Evolutionary conservation across 2,797 vertebrate genomes (phyloP).

Genomic region (Taenioides sp.): DNA sequence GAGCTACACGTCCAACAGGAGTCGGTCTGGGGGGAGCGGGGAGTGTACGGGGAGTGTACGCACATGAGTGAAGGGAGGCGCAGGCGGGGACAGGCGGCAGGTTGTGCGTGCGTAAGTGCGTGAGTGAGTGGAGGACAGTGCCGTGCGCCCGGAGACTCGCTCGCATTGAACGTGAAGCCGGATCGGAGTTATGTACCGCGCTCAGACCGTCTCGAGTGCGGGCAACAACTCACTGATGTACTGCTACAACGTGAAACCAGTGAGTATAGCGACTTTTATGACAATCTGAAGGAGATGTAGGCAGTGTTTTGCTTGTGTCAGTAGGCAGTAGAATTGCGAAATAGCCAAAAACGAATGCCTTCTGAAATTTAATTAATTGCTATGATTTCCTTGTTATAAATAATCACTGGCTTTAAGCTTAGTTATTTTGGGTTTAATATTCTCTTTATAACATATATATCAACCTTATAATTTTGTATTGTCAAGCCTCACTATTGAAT

Average conservation of each 20-base stretch:
- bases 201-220: slow-evolving; percentile 88
- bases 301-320: slow-evolving; percentile 5
- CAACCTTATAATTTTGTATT: neutral
- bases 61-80: slow-evolving; percentile 58
- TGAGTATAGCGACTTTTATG: slow-evolving; percentile 71
- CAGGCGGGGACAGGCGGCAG: slow-evolving; percentile 57
- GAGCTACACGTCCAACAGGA: slow-evolving; percentile 84
- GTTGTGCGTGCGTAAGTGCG: slow-evolving; percentile 27
- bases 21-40: slow-evolving; percentile 59
- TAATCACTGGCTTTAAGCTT: neutral
- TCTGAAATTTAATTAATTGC: neutral
- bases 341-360: neutral
- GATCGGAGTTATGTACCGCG: slow-evolving; percentile 87
- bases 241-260: slow-evolving; percentile 94
- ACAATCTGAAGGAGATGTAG: neutral
- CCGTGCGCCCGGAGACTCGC: slow-evolving; percentile 48
- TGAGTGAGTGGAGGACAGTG: slow-evolving; percentile 50
- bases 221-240: slow-evolving; percentile 90
- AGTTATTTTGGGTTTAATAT: neutral
- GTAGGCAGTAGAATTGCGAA: neutral
- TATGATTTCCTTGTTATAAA: neutral
- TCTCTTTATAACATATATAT: neutral
- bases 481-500: neutral
- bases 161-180: slow-evolving; percentile 38
- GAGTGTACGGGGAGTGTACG: slow-evolving; percentile 57